phyloP scores from a whole-genome alignment of 2,888 invertebrate species.

The Hyposoter didymator region DNA sequence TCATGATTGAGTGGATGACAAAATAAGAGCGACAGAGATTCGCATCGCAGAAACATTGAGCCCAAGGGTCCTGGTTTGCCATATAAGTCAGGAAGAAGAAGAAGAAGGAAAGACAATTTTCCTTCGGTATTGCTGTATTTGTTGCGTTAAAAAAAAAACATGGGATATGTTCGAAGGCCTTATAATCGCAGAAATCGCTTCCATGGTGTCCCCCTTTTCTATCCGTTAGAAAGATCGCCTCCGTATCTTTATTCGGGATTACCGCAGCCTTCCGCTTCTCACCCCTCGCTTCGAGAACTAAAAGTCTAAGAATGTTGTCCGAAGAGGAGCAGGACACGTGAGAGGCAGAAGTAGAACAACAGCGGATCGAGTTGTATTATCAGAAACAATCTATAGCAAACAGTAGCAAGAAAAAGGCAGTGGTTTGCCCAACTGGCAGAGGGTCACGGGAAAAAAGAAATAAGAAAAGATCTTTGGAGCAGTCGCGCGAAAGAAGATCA shows the following conservation, averaged over 20 bases:
- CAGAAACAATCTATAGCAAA: conserved; percentile 38
- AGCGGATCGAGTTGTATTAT: conserved; percentile 48
- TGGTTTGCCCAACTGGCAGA: conserved; percentile 3
- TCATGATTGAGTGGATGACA: conserved; percentile 48
- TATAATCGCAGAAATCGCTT: conserved; percentile 51
- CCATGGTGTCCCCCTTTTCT: not conserved
- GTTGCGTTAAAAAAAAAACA: conserved; percentile 11
- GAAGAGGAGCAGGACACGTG: conserved; percentile 3
- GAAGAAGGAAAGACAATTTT: conserved; percentile 8
- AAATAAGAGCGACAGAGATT: conserved; percentile 17
- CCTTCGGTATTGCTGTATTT: conserved; percentile 41
- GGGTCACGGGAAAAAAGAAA: conserved; percentile 13
- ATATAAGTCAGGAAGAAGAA: conserved; percentile 22
- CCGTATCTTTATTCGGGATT: conserved; percentile 64
- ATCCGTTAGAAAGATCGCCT: conserved; percentile 50
- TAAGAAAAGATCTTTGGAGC: conserved; percentile 31
- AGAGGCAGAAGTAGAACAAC: conserved; percentile 30
- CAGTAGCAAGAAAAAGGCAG: conserved; percentile 33
- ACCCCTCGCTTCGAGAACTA: conserved; percentile 32
- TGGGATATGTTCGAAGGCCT: conserved; percentile 39
- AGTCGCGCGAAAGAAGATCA: conserved; percentile 44
- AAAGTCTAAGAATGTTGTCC: conserved; percentile 34
- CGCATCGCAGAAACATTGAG: conserved; percentile 14
- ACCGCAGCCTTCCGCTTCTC: conserved; percentile 22
- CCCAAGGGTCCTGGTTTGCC: conserved; percentile 18